Conservation (phyloP, 2,888 invertebrate genomes). For the Dynastes hyllus region DNA sequence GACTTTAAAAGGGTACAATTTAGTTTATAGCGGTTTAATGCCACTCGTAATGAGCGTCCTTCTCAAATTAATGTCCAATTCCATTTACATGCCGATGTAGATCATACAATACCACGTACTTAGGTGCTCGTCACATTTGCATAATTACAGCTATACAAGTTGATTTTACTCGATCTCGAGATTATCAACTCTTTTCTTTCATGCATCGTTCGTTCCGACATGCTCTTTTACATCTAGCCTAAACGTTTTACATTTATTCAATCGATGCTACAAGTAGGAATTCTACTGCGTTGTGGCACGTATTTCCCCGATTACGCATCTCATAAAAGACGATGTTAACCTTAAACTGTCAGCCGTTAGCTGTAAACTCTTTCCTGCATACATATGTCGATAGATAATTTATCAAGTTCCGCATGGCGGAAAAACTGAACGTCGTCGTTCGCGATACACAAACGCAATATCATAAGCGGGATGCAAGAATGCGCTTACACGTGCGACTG, state of each 20-base stretch:
- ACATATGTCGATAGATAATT: conserved; percentile 17
- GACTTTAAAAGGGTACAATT: neutral
- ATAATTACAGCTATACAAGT: conserved; percentile 3
- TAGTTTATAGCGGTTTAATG: neutral
- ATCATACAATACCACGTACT: neutral
- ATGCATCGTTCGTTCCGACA: conserved; percentile 14
- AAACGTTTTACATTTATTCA: conserved; percentile 1
- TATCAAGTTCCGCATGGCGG: conserved; percentile 4
- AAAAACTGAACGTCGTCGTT: neutral
- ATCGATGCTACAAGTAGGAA: neutral
- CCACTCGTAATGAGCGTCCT: neutral
- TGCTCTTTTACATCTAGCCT: neutral
- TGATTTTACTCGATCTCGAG: conserved; percentile 8
- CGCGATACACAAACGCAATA: neutral
- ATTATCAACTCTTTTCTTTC: conserved; percentile 19
- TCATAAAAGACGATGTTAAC: conserved; percentile 24
- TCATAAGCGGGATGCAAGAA: neutral
- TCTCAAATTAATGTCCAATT: neutral
- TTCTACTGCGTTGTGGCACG: neutral
- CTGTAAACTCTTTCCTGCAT: conserved; percentile 24
- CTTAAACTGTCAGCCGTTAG: conserved; percentile 35
- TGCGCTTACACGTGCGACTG: conserved; percentile 22
- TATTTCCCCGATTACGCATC: conserved; percentile 16
- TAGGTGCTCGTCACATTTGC: neutral
- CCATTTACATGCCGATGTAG: neutral